A percentile compares a stretch with the other conserved stretches of the same genome.
Conservation (phyloP, 2,888 invertebrate genomes). For the Caenorhabditis sp. region DNA sequence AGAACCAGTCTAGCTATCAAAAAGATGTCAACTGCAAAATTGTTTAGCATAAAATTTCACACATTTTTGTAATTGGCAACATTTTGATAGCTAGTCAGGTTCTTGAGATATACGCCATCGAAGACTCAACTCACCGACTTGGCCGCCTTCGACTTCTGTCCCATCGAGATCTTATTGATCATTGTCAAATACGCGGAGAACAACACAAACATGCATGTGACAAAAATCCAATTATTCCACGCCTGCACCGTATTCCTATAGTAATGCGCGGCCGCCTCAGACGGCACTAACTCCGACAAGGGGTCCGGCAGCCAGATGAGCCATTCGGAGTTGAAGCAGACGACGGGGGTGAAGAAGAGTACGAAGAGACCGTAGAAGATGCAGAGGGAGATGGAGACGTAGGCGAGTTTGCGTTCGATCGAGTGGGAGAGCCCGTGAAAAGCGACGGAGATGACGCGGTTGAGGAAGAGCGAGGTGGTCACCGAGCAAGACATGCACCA, state of each 20-base stretch:
- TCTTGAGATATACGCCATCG: too few species aligned
- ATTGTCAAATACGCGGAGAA: conserved; percentile 39
- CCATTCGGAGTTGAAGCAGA: conserved; percentile 48
- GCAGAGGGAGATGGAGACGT: conserved; percentile 12
- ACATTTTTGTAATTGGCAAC: too few species aligned
- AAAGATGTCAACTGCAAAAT: too few species aligned
- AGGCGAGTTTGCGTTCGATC: conserved; percentile 44
- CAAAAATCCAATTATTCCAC: conserved; percentile 59
- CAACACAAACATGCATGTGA: conserved; percentile 41
- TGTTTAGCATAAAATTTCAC: too few species aligned
- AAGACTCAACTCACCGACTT: conserved; percentile 30
- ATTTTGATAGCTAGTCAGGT: too few species aligned
- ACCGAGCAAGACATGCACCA: conserved; percentile 51
- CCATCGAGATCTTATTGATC: conserved; percentile 45
- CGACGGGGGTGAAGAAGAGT: conserved; percentile 39
- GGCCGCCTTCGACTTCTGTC: conserved; percentile 52
- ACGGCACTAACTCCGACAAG: conserved; percentile 14
- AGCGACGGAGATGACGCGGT: conserved; percentile 37
- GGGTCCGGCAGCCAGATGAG: conserved; percentile 37
- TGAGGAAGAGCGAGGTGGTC: conserved; percentile 42
- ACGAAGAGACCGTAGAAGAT: conserved; percentile 44
- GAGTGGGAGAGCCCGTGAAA: conserved; percentile 33
- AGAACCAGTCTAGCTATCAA: too few species aligned
- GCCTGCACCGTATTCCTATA: conserved; percentile 25
- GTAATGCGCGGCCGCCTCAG: conserved; percentile 9